These are phyloP conservation scores for Petaurus breviceps DNA, from an alignment of 2,113 vertebrate genomes.

Conservation along the genomic window DNA sequence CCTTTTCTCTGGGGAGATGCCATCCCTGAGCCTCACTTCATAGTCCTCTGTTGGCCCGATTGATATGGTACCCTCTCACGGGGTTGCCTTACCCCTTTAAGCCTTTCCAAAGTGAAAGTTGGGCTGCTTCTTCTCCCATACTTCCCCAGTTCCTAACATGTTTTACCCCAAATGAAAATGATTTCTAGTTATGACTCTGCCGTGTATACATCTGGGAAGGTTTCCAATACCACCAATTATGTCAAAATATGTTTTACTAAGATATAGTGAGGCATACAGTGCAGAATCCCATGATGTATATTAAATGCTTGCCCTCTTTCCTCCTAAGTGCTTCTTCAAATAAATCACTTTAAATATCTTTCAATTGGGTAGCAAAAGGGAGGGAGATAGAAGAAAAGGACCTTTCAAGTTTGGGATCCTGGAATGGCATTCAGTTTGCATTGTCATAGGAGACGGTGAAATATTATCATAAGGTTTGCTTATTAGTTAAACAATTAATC, in stretches of 20 bases:
- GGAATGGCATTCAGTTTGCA: not conserved
- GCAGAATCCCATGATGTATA: slow-evolving; percentile 62
- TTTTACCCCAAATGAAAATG: not conserved
- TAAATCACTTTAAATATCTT: slow-evolving; percentile 71
- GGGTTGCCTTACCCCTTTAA: not conserved
- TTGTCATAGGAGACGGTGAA: not conserved
- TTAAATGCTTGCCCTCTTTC: slow-evolving; percentile 69
- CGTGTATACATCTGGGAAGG: slow-evolving; percentile 79
- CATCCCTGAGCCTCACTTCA: not conserved
- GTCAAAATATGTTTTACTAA: slow-evolving; percentile 81
- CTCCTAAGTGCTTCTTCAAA: slow-evolving; percentile 72
- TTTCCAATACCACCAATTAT: slow-evolving; percentile 80
- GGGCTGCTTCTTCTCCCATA: not conserved
- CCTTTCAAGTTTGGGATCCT: slow-evolving; percentile 17
- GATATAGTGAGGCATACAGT: slow-evolving; percentile 71
- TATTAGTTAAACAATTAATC: slow-evolving; percentile 11
- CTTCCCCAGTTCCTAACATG: not conserved
- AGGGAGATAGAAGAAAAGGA: not conserved
- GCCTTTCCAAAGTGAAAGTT: not conserved
- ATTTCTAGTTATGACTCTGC: not conserved
- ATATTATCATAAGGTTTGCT: not conserved
- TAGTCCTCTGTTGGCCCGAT: not conserved
- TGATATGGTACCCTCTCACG: not conserved
- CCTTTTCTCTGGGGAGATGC: not conserved
- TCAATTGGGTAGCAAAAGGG: not conserved